These are phyloP conservation scores for Rhyacophila brunnea DNA, from an alignment of 1,140 invertebrate species.

Conservation along the genomic window DNA sequence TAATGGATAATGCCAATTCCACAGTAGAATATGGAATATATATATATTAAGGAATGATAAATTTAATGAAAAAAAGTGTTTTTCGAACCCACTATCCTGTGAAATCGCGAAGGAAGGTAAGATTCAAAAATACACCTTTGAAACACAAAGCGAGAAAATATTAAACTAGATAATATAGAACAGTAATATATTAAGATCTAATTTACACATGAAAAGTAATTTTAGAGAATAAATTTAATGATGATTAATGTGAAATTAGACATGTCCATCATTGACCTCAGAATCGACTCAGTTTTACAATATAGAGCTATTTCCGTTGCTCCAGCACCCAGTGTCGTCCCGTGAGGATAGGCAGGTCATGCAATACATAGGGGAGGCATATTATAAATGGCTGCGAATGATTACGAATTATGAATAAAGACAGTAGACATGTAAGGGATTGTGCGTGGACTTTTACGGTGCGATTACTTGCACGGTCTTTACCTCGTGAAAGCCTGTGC, in stretches of 20 bases:
- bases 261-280: constrained; percentile 3
- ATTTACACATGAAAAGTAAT: not conserved
- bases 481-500: too few species aligned
- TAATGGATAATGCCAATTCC: constrained; percentile 18
- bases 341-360: too few species aligned
- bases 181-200: not conserved
- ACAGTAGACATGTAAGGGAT: too few species aligned
- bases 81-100: not conserved
- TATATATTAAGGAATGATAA: constrained; percentile 18
- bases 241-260: constrained; percentile 8
- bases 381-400: too few species aligned
- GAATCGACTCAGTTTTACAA: constrained; percentile 4
- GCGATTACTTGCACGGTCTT: too few species aligned
- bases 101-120: not conserved
- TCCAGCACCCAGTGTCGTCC: too few species aligned
- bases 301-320: too few species aligned
- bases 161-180: not conserved
- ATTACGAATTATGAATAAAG: too few species aligned
- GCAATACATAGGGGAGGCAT: too few species aligned
- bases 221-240: not conserved
- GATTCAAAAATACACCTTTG: not conserved
- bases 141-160: not conserved
- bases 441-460: too few species aligned
- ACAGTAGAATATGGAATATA: constrained; percentile 11
- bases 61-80: not conserved